Evolutionary conservation across 2,888 invertebrate genomes (phyloP).

Genomic region (Scaptomyza caliginosa): DNA sequence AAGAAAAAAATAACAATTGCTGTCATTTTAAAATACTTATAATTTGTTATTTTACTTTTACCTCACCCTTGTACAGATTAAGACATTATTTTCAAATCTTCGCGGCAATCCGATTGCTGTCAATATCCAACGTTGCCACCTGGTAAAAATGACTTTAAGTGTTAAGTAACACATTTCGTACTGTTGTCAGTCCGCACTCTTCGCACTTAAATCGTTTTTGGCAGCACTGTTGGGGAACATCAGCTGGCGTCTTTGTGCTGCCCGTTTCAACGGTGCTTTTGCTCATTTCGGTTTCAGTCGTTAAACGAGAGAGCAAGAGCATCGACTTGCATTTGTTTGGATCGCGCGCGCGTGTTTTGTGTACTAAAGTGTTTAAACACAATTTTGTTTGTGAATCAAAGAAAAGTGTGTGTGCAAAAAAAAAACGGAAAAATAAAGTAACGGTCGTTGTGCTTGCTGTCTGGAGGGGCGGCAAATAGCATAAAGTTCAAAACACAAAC

Average conservation of each 20-base stretch:
- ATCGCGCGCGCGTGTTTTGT: conserved; percentile 26
- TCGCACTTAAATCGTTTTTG: conserved; percentile 2
- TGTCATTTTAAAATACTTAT: too few relatives aligned
- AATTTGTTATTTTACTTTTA: too few relatives aligned
- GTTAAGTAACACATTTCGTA: neutral
- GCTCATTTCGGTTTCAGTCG: conserved; percentile 54
- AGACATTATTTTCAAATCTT: neutral
- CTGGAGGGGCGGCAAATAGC: conserved; percentile 42
- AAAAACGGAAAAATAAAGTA: conserved; percentile 43
- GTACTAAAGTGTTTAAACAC: conserved; percentile 43
- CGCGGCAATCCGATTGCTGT: neutral
- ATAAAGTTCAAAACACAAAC: conserved; percentile 57
- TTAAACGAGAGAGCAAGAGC: conserved; percentile 52
- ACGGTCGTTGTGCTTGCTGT: conserved; percentile 41
- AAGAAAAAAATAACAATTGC: neutral
- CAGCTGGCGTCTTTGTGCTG: conserved; percentile 29
- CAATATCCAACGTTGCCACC: conserved; percentile 25
- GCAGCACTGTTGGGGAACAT: conserved; percentile 38
- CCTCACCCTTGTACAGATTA: too few relatives aligned
- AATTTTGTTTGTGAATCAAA: conserved; percentile 45
- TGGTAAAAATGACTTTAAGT: neutral
- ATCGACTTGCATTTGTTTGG: conserved; percentile 22
- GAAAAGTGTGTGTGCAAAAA: conserved; percentile 37
- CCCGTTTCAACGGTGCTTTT: conserved; percentile 51
- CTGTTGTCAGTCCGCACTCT: neutral